Evolutionary conservation across 2,797 vertebrate genomes (phyloP), one percentile per base, ranked within the genome.

Genomic region (Chloroceryle inda): DNA sequence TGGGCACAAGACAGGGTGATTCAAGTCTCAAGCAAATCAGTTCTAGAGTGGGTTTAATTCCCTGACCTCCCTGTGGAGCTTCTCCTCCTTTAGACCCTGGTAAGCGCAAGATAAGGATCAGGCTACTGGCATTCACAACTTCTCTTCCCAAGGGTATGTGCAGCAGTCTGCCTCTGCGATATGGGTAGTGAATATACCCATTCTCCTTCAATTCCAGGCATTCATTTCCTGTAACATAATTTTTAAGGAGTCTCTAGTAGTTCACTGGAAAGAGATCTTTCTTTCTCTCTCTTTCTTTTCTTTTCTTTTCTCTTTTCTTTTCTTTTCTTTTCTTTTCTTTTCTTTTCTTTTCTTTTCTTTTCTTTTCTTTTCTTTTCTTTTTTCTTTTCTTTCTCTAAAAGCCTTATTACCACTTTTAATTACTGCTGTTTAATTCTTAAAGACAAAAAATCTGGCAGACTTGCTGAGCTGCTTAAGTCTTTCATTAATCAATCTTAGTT

Each of bases 211-310:
- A 42, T 90, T 77, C 74, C 40, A 91, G 63, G 62, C 45, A 67
- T 88, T 93, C 10, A 49, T 88, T 88, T 88, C 35, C 84, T 88
- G 38, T 55, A 87, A 47, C 26, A 66, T 38, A 38, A 59, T 78
- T 95, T 90, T 94, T 81, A 75, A 93, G 59, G 50, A 74, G 50
- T 75, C 76, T 49, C 62, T 85, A 69, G 37, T n/a, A 89, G n/a
- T 78, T 92, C 42, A 35, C 22, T 55, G 21, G 77, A 86, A 80
- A 75, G 11, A 80, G 42, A 12, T 56, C 82, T 68, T 67, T 35
- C 62, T 94, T 40, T 40, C 40, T 40, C 13, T 40, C 38, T 40
- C 6, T n/a, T 38, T 38, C 38, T 38, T 38, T 38, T 53, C 11
- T 38, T 38, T 12, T 38, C 11, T 38, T 12, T 56, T 6, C 29